Base-by-base conservation (phyloP, 2,888 invertebrate species). In the Meghimatium bilineatum region DNA sequence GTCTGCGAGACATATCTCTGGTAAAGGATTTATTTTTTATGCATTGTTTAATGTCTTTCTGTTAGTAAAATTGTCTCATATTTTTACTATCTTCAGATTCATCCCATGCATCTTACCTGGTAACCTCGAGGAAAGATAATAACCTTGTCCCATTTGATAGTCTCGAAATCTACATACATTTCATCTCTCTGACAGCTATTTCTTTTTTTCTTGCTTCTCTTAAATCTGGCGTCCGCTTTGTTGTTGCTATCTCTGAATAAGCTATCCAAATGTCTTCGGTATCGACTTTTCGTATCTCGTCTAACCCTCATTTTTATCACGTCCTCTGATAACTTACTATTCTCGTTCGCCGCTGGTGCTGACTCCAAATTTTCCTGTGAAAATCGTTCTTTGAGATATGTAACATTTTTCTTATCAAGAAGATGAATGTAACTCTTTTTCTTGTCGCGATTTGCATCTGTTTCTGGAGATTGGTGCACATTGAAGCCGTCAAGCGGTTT, bases 41-140 rank as follows among this genome's bases (percentile, higher is more conserved):
- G n/a, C n/a, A n/a, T n/a, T n/a, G n/a, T n/a, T n/a, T n/a, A n/a
- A n/a, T n/a, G n/a, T n/a, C n/a, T n/a, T n/a, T n/a, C n/a, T n/a
- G n/a, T n/a, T n/a, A n/a, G n/a, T n/a, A n/a, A n/a, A n/a, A n/a
- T n/a, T n/a, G n/a, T n/a, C n/a, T n/a, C n/a, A n/a, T n/a, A n/a
- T n/a, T n/a, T n/a, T n/a, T n/a, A n/a, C n/a, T n/a, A n/a, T n/a
- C n/a, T 38, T 26, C 23, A 36, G 5, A 44, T 44, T 44, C 12
- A 44, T 44, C 12, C 12, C 44, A 23, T 20, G 2, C 2, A n/a
- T n/a, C 89, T 87, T 88, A 94, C 94, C 92, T 94, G 95, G 89
- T 95, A 95, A 60, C 95, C 95, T 79, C 91, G 92, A 0, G 95
- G 95, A 72, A 95, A 95, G 1, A 95, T 94, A 83, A 95, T 95